Conservation (phyloP, 1,140 invertebrate species). For the Lepidurus couesii region DNA sequence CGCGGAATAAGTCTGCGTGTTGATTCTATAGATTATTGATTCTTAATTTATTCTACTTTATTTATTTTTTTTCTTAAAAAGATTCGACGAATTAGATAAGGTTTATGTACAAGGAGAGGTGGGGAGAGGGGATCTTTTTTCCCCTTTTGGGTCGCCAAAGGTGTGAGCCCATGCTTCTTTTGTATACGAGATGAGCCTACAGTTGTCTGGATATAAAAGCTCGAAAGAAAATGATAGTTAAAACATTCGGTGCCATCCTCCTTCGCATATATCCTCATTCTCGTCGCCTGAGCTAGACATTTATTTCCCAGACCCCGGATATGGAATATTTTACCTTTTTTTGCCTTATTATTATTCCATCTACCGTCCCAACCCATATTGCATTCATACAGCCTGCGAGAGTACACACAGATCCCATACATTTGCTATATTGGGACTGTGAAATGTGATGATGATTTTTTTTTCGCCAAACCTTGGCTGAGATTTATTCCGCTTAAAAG, state of each 20-base stretch:
- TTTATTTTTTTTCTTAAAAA: background rate
- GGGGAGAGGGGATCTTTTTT: background rate
- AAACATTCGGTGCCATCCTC: background rate
- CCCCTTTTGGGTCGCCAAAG: background rate
- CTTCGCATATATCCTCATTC: conserved; percentile 4
- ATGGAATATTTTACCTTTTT: background rate
- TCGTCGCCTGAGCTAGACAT: conserved; percentile 17
- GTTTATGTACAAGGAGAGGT: background rate
- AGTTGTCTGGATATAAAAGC: background rate
- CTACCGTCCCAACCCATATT: background rate
- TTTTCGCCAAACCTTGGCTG: too few species aligned
- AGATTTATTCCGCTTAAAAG: too few species aligned
- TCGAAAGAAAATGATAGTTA: background rate
- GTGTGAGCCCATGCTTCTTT: background rate
- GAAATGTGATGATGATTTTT: too few species aligned
- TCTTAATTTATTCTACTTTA: background rate
- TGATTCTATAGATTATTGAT: background rate
- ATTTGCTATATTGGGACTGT: too few species aligned
- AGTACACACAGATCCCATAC: too few species aligned
- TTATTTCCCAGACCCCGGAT: conserved; percentile 14
- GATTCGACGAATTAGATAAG: background rate
- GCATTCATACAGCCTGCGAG: background rate
- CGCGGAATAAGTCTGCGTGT: background rate
- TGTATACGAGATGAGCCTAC: background rate
- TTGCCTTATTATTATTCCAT: background rate